Base-by-base conservation (phyloP, 2,797 vertebrate species). In the Urocyon cinereoargenteus region DNA sequence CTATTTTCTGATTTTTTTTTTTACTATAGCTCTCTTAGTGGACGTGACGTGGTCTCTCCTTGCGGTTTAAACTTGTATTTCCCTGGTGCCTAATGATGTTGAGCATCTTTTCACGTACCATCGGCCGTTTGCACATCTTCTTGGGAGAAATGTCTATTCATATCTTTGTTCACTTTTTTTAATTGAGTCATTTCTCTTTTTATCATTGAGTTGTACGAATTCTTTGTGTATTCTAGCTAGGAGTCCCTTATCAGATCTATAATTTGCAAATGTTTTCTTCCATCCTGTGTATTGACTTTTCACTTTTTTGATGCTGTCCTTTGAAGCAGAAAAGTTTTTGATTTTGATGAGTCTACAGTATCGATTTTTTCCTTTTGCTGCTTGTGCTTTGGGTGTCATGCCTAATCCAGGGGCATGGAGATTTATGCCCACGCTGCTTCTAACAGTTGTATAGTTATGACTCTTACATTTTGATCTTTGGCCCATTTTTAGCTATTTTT, bases 81-180 rank as follows among this genome's bases (percentile, higher is more conserved):
- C 26, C 14, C 8, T 68, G 62, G 22, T 84, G 16, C 51, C 84
- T 89, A 93, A 89, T 62, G 40, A 81, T 24, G 6, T 57, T 77
- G 24, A 66, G 5, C 22, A 86, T 68, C 68, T 96, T 81, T 79
- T 84, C 19, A 68, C 13, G 6, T 57, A 36, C 9, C 26, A 61
- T n/a, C 85, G 57, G 26, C 45, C 31, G 34, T 91, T 88, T 70
- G 45, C 31, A 62, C 34, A 61, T 96, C 62, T 82, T 75, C 82
- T 90, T 86, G 55, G n/a, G 22, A 90, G 45, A 92, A 95, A 92
- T 51, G 45, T 86, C 45, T 59, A 15, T 82, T 88, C 24, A 86
- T 28, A 77, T 77, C 31, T 85, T 86, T 86, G 68, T 55, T 49
- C 36, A 57, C 40, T 45, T 93, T 84, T 92, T 88, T 85, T 66